Evolutionary conservation across 2,113 vertebrate species (phyloP), one percentile per base, ranked within the genome.

Genomic region (Pardalotus punctatus): DNA sequence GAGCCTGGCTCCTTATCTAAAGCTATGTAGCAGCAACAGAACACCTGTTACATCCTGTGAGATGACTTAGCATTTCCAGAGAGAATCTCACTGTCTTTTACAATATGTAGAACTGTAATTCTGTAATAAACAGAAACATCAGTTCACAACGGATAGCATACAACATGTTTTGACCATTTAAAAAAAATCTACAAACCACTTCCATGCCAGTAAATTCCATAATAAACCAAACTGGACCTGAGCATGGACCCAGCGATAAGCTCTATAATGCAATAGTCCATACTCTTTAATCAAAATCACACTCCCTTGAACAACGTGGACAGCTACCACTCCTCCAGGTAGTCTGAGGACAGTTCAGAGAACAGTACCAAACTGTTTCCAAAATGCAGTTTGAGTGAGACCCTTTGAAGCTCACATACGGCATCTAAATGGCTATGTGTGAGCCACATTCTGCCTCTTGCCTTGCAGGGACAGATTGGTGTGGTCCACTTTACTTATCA

Each of bases 401-500:
- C 33, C 35, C 60, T 77, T 48, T 74, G 56, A 88, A 90, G 66
- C 17, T 86, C 82, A 67, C 79, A 71, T n/a, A 85, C 22, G 65
- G 73, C 56, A 84, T 71, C 51, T 74, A 78, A 89, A 66, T 1
- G 9, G 51, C 43, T 38, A 24, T 0, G 0, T 28, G 48, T 56
- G 47, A 92, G 74, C n/a, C 40, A 79, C 6, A 21, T 38, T 65
- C 48, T 62, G 28, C 31, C 51, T 50, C 22, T 45, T 81, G 81
- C 65, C 84, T 86, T 89, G 64, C 61, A 84, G 56, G 77, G 47
- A 86, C 12, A 71, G 47, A 91, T 31, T 51, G 74, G 48, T 2
- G 3, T 54, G 53, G 87, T 79, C 53, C 36, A 23, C 72, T 88
- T 76, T 65, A 69, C 66, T 91, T 87, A 89, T 60, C 69, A 89